These are phyloP conservation scores for Limnephilus rhombicus DNA, from an alignment of 2,888 invertebrate genomes.

Conservation along the genomic window DNA sequence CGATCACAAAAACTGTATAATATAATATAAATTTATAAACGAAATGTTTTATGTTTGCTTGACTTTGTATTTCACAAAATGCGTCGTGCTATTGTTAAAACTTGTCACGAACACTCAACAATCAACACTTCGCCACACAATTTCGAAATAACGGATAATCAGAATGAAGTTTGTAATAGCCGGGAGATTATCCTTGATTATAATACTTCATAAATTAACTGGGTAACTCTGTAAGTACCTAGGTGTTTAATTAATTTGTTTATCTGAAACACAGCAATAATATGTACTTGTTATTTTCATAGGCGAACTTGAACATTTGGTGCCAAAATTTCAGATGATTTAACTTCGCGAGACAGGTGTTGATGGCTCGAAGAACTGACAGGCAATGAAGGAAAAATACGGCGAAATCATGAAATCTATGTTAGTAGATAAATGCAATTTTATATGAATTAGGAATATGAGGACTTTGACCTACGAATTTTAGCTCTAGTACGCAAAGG, in stretches of 20 bases:
- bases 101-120: background rate
- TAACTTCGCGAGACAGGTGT: background rate
- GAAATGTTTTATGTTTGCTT: background rate
- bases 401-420: too few species aligned
- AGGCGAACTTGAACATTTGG: background rate
- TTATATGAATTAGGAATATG: too few species aligned
- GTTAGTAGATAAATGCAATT: too few species aligned
- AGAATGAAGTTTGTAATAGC: background rate
- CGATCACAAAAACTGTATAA: background rate
- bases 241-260: background rate
- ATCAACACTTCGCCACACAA: background rate
- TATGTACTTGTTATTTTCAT: background rate
- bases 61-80: background rate
- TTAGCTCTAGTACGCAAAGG: too few species aligned
- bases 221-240: background rate
- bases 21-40: background rate
- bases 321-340: background rate
- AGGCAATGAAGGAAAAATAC: background rate
- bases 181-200: background rate
- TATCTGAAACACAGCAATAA: background rate
- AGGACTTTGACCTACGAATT: too few species aligned
- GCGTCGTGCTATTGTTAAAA: background rate
- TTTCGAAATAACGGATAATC: background rate
- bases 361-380: background rate
- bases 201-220: background rate